Percentiles rank a stretch among this genome's conserved stretches.
phyloP scores from a whole-genome alignment of 2,888 invertebrate species.

The Tenthredo scrophulariae region DNA sequence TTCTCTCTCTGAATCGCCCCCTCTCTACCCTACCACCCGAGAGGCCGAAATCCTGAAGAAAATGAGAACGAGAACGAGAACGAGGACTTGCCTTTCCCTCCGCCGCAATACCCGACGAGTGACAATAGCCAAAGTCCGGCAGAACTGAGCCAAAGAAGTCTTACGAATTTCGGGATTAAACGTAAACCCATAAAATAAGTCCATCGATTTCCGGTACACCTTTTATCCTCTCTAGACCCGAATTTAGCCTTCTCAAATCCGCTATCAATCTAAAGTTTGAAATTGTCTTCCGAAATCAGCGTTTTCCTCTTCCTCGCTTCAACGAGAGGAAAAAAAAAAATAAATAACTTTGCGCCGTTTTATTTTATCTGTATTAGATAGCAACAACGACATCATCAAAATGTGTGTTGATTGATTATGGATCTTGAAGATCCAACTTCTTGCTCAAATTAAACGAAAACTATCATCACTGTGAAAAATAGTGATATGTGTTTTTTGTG shows the following conservation, averaged over 20 bases:
- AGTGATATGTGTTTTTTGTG: background rate
- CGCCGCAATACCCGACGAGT: constrained; percentile 17
- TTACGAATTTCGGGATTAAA: constrained; percentile 43
- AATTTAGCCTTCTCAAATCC: constrained; percentile 26
- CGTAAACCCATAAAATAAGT: constrained; percentile 48
- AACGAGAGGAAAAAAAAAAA: background rate
- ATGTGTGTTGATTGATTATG: too few species aligned
- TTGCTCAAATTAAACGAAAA: background rate
- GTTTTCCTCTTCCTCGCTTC: background rate
- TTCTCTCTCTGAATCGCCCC: background rate
- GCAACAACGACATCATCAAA: background rate
- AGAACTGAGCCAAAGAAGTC: constrained; percentile 11
- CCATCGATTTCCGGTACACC: constrained; percentile 47
- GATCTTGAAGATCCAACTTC: background rate
- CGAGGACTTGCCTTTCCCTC: background rate
- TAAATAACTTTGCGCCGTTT: background rate
- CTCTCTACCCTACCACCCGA: background rate
- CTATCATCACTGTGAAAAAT: background rate
- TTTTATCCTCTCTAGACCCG: constrained; percentile 26
- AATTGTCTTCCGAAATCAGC: constrained; percentile 38
- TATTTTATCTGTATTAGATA: background rate
- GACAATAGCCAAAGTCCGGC: constrained; percentile 41
- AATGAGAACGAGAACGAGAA: background rate
- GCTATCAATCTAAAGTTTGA: constrained; percentile 38
- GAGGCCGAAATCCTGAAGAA: background rate